phyloP scores from a whole-genome alignment of 2,113 vertebrate genomes.

The Fregata magnificens region DNA sequence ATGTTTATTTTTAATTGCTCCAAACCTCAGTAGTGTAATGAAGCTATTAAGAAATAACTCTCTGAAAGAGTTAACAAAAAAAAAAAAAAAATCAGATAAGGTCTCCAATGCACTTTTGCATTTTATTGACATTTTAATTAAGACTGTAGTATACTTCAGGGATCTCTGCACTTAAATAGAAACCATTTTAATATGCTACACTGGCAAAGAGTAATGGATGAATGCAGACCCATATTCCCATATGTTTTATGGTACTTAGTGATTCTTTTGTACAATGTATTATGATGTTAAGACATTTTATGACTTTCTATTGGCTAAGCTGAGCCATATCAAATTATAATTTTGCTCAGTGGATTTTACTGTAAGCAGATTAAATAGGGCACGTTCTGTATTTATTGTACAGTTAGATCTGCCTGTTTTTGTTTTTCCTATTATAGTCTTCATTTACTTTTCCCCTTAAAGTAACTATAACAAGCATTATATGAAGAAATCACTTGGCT shows the following conservation, averaged over 20 bases:
- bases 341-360: slow-evolving; percentile 78
- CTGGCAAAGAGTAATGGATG: slow-evolving; percentile 68
- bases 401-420: slow-evolving; percentile 34
- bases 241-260: slow-evolving; percentile 75
- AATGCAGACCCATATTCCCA: slow-evolving; percentile 76
- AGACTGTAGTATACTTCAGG: slow-evolving; percentile 74
- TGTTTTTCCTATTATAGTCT: slow-evolving; percentile 54
- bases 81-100: slow-evolving; percentile 42
- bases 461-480: slow-evolving; percentile 30
- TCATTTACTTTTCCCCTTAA: slow-evolving; percentile 61
- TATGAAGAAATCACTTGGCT: slow-evolving; percentile 13
- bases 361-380: slow-evolving; percentile 76
- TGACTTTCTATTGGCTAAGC: slow-evolving; percentile 77
- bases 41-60: slow-evolving; percentile 53
- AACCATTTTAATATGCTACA: slow-evolving; percentile 80
- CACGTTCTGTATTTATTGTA: slow-evolving; percentile 53
- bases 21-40: slow-evolving; percentile 38
- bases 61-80: slow-evolving; percentile 62
- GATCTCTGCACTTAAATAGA: slow-evolving; percentile 77
- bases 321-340: slow-evolving; percentile 77
- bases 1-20: slow-evolving; percentile 60
- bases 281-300: slow-evolving; percentile 75
- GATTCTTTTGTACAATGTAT: slow-evolving; percentile 73
- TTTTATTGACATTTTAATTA: slow-evolving; percentile 83
- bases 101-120: slow-evolving; percentile 71